Evolutionary conservation across 2,888 invertebrate species (phyloP).

Genomic region (Lithophane ornitopus): DNA sequence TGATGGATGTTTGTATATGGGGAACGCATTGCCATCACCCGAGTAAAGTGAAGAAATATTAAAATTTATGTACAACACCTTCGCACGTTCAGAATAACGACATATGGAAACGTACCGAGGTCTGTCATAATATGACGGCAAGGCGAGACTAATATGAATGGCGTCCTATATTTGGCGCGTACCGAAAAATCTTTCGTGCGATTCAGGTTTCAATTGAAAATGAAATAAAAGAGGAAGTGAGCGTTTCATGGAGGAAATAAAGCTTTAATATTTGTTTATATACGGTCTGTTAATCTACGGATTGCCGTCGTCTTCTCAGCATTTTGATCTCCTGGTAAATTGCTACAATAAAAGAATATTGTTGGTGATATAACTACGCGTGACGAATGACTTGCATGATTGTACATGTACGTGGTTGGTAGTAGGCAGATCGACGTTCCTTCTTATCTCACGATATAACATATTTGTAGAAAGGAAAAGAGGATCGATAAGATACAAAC

Average conservation of each 20-base stretch:
- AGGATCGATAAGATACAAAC: no score
- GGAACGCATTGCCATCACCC: constrained; percentile 45
- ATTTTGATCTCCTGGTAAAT: constrained; percentile 38
- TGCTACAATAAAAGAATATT: constrained; percentile 42
- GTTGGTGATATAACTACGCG: not conserved
- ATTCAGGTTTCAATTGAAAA: constrained; percentile 54
- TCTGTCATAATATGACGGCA: constrained; percentile 35
- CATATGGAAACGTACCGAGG: constrained; percentile 36
- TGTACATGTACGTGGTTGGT: not conserved
- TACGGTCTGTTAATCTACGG: constrained; percentile 45
- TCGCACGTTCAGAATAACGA: constrained; percentile 44
- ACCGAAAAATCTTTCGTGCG: constrained; percentile 29
- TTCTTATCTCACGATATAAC: not conserved
- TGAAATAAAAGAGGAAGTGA: constrained; percentile 47
- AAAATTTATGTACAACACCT: constrained; percentile 63
- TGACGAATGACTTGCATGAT: not conserved
- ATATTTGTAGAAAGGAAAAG: no score
- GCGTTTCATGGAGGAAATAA: constrained; percentile 38
- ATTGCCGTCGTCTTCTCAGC: constrained; percentile 16
- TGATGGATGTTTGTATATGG: constrained; percentile 62
- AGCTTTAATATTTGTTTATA: constrained; percentile 48
- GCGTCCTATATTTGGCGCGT: constrained; percentile 9
- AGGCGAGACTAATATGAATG: constrained; percentile 46
- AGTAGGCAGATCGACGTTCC: not conserved
- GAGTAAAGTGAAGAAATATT: constrained; percentile 67